phyloP scores from a whole-genome alignment of 1,140 invertebrate genomes.

The Lucilia cuprina region DNA sequence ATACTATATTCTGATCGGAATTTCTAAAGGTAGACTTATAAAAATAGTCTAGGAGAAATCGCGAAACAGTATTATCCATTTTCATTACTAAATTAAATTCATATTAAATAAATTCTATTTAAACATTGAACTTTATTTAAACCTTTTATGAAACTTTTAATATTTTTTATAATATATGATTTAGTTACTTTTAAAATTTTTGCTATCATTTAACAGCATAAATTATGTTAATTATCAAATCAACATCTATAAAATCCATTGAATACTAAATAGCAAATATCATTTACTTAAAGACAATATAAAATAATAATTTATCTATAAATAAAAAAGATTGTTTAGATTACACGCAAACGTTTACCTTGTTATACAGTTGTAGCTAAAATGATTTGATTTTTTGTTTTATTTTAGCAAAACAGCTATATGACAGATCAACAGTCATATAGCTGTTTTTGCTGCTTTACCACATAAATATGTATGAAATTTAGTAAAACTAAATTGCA shows the following conservation, averaged over 20 bases:
- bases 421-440: too few relatives aligned
- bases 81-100: too few relatives aligned
- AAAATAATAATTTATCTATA: not conserved
- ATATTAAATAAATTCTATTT: too few relatives aligned
- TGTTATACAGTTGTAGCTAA: not conserved
- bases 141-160: too few relatives aligned
- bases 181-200: not conserved
- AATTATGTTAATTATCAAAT: slow-evolving; percentile 12
- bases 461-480: slow-evolving; percentile 3
- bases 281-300: not conserved
- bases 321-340: not conserved
- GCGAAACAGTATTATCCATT: too few relatives aligned
- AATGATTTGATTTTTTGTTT: not conserved
- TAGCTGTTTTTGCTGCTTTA: not conserved
- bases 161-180: not conserved
- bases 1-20: too few relatives aligned
- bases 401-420: too few relatives aligned
- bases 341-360: slow-evolving; percentile 5
- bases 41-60: too few relatives aligned
- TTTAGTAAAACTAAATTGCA: not conserved
- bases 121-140: too few relatives aligned
- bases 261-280: not conserved
- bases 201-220: not conserved
- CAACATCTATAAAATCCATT: not conserved
- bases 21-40: too few relatives aligned